Evolutionary conservation across 2,888 invertebrate genomes (phyloP).

Genomic region (Hymenopus coronatus): DNA sequence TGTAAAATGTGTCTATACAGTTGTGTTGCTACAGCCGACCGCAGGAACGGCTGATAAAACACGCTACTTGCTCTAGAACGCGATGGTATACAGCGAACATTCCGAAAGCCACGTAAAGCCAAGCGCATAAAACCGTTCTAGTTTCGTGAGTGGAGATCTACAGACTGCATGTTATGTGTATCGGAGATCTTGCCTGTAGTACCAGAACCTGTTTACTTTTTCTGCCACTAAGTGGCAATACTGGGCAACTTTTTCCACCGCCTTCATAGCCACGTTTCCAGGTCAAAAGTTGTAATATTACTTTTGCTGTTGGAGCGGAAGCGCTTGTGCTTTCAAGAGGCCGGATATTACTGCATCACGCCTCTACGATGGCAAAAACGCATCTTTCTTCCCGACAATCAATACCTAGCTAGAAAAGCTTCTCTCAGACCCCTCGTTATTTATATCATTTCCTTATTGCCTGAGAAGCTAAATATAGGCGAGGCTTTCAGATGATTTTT

Average conservation of each 20-base stretch:
- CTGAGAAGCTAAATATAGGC: background rate
- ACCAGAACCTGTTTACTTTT: background rate
- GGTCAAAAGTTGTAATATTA: background rate
- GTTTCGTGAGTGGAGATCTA: background rate
- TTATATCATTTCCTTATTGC: background rate
- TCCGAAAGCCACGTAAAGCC: background rate
- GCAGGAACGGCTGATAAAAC: background rate
- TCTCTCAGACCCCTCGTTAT: background rate
- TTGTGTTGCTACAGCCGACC: background rate
- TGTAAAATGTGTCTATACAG: too few relatives aligned
- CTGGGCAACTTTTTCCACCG: background rate
- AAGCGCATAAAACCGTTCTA: background rate
- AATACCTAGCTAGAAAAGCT: background rate
- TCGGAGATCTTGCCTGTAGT: background rate
- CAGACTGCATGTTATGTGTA: background rate
- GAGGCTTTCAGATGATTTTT: background rate
- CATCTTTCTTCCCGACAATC: background rate
- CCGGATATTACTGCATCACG: background rate
- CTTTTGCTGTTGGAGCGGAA: background rate
- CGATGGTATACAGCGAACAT: background rate
- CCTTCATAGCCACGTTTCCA: background rate
- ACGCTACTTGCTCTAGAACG: background rate
- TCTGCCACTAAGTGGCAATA: background rate
- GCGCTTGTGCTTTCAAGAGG: background rate
- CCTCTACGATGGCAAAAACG: background rate